Percentiles rank a stretch among this genome's conserved stretches.
phyloP scores from a whole-genome alignment of 2,888 invertebrate genomes.

The Macaria liturata region DNA sequence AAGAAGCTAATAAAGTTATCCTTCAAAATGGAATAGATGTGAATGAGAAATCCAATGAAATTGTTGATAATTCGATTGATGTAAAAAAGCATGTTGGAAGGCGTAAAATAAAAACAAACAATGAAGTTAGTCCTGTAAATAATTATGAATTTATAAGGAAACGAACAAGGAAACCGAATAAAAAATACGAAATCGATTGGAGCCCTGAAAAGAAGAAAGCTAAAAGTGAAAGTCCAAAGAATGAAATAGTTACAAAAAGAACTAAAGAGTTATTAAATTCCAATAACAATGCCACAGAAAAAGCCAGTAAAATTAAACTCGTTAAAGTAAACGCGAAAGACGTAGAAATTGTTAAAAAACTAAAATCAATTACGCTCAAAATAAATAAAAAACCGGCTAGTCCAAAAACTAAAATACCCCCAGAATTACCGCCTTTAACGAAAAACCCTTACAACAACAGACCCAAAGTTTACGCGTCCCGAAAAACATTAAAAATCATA shows the following conservation, averaged over 20 bases:
- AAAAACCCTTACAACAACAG: constrained; percentile 15
- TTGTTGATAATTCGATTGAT: background rate
- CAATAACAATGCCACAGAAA: background rate
- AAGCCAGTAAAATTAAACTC: too few relatives aligned
- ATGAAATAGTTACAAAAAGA: background rate
- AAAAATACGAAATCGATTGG: background rate
- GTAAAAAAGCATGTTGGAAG: background rate
- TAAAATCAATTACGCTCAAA: background rate
- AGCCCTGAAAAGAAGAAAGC: too few relatives aligned
- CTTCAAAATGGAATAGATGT: constrained; percentile 10
- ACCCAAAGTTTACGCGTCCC: constrained; percentile 12
- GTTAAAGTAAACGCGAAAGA: too few relatives aligned
- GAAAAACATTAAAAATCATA: constrained; percentile 21
- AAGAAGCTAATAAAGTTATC: constrained; percentile 4
- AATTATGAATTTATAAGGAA: background rate
- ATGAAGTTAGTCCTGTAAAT: background rate
- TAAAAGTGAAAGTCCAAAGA: too few relatives aligned
- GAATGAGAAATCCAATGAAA: background rate
- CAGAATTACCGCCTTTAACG: constrained; percentile 14
- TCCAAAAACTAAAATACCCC: background rate
- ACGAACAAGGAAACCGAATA: constrained; percentile 1
- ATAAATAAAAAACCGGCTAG: background rate
- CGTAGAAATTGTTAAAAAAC: background rate
- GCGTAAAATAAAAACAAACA: constrained; percentile 3
- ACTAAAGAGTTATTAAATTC: background rate